phyloP scores from a whole-genome alignment of 2,888 invertebrate species.

The Lampropteryx suffumata region DNA sequence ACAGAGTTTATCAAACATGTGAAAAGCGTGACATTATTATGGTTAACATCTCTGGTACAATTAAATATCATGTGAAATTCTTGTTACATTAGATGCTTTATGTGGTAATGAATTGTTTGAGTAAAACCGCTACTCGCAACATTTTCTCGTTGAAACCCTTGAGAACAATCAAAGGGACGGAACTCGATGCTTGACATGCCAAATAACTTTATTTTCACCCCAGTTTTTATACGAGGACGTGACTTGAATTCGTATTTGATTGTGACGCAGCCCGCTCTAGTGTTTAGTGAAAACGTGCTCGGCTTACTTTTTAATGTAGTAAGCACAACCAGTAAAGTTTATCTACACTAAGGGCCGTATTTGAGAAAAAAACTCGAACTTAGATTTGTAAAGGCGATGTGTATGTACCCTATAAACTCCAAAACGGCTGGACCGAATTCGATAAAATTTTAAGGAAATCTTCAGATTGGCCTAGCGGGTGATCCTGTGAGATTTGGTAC shows the following conservation, averaged over 20 bases:
- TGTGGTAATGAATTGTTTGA: conserved; percentile 3
- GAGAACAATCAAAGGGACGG: conserved; percentile 25
- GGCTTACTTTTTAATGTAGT: conserved; percentile 22
- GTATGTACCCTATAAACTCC: too few species aligned
- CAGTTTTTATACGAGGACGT: conserved; percentile 26
- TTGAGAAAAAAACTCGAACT: too few species aligned
- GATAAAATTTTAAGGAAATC: too few species aligned
- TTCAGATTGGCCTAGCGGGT: too few species aligned
- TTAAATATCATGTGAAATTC: background rate
- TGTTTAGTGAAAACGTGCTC: conserved; percentile 27
- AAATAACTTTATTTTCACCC: conserved; percentile 30
- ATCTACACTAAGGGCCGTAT: too few species aligned
- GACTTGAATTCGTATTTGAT: conserved; percentile 19
- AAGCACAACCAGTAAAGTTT: background rate
- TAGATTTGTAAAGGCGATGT: too few species aligned
- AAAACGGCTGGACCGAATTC: too few species aligned
- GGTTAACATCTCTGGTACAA: too few species aligned
- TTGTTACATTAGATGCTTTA: background rate
- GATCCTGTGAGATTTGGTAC: too few species aligned
- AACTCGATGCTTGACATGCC: conserved; percentile 24
- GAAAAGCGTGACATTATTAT: too few species aligned
- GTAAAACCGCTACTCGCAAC: conserved; percentile 3
- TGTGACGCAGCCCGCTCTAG: conserved; percentile 11
- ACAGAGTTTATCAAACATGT: too few species aligned
- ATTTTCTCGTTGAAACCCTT: conserved; percentile 11